phyloP scores from a whole-genome alignment of 1,140 invertebrate genomes.

The Aphaenogaster ashmeadi region DNA sequence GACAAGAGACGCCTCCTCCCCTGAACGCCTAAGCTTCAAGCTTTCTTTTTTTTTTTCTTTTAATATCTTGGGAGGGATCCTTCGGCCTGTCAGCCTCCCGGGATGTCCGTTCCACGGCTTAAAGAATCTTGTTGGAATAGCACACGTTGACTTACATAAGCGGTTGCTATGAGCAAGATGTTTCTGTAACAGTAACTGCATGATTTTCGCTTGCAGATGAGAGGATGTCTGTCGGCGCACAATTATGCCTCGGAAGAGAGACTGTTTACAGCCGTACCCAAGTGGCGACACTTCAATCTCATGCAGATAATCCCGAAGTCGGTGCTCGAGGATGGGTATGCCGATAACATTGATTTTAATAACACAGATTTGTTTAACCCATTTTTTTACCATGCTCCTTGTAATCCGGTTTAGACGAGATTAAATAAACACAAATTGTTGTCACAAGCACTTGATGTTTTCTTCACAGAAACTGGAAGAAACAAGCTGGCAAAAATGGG shows the following conservation, averaged over 20 bases:
- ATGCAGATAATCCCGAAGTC: slow-evolving; percentile 85
- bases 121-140: not conserved
- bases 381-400: not conserved
- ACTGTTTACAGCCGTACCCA: slow-evolving; percentile 84
- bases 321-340: slow-evolving; percentile 85
- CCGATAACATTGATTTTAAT: not conserved
- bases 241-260: slow-evolving; percentile 85
- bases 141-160: not conserved
- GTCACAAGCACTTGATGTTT: not conserved
- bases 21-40: not conserved
- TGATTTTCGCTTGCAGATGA: slow-evolving; percentile 79
- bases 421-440: not conserved
- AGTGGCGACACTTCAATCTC: slow-evolving; percentile 84
- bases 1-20: slow-evolving; percentile 4
- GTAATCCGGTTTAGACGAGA: not conserved
- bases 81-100: too few species aligned
- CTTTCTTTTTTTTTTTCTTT: not conserved
- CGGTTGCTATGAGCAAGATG: rapidly evolving
- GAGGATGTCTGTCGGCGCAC: slow-evolving; percentile 83
- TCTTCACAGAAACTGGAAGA: not conserved
- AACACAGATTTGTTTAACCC: not conserved
- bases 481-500: not conserved
- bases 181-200: not conserved
- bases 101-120: not conserved
- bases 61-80: not conserved